Percentiles rank a stretch among this genome's conserved stretches.
Evolutionary conservation across 2,888 invertebrate genomes (phyloP).

Genomic region (Bellardia bayeri): DNA sequence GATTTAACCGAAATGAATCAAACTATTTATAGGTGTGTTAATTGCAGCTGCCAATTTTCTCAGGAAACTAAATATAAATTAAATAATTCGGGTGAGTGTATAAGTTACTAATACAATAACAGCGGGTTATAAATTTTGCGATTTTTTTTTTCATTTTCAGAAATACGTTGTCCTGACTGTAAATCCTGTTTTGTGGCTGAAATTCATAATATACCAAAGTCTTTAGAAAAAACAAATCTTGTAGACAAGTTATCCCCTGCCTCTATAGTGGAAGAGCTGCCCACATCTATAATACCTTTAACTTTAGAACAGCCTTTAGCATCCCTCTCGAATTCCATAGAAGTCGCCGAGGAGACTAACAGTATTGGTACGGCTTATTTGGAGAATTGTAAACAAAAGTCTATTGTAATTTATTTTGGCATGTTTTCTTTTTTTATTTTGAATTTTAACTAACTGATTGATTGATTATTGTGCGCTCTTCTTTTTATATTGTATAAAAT

Average conservation of each 20-base stretch:
- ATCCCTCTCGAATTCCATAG: constrained; percentile 22
- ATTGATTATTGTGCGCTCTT: constrained; percentile 71
- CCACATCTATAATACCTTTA: constrained; percentile 71
- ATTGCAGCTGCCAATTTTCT: constrained; percentile 87
- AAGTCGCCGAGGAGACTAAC: constrained; percentile 77
- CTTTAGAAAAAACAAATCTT: constrained; percentile 74
- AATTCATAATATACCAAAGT: constrained; percentile 79
- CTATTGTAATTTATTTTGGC: constrained; percentile 42
- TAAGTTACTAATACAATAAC: background rate
- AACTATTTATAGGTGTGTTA: constrained; percentile 86
- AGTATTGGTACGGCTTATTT: constrained; percentile 80
- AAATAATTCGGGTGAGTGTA: constrained; percentile 77
- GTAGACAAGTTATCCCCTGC: constrained; percentile 78
- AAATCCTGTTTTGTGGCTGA: constrained; percentile 86
- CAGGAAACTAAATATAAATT: constrained; percentile 83
- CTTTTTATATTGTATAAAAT: constrained; percentile 70
- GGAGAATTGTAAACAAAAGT: background rate
- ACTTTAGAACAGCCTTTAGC: constrained; percentile 26
- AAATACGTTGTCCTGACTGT: constrained; percentile 86
- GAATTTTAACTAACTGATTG: constrained; percentile 60
- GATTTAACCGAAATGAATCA: constrained; percentile 85
- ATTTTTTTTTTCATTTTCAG: constrained; percentile 72
- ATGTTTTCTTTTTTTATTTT: constrained; percentile 63
- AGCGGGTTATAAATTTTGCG: background rate
- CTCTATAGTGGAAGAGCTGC: constrained; percentile 77